A percentile compares a stretch with the other conserved stretches of the same genome.
Conservation (phyloP, 2,888 invertebrate species). For the Chesias legatella region DNA sequence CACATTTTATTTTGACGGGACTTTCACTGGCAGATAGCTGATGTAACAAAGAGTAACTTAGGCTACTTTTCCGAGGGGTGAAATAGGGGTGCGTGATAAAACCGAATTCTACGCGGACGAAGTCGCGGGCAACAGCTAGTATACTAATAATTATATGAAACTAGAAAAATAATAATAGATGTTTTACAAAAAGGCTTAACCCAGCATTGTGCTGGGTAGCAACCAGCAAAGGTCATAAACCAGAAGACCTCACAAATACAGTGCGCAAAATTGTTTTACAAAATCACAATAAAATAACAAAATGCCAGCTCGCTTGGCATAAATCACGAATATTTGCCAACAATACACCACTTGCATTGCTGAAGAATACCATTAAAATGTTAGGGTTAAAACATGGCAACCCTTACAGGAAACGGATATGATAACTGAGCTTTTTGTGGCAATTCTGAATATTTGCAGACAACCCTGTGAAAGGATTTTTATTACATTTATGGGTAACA, state of each 20-base stretch:
- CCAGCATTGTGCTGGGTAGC: no score
- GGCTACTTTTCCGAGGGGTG: no score
- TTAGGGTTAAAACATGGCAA: conserved; percentile 48
- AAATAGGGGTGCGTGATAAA: no score
- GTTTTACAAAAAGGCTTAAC: no score
- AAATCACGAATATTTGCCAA: conserved; percentile 33
- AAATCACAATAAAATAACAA: conserved; percentile 25
- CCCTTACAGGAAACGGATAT: conserved; percentile 51
- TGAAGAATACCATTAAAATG: conserved; percentile 38
- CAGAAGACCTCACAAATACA: not conserved
- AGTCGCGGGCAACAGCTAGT: no score
- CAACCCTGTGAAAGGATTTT: conserved; percentile 19
- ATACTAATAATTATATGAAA: no score
- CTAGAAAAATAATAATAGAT: no score
- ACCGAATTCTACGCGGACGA: no score
- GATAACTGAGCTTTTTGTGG: conserved; percentile 49
- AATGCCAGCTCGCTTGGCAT: conserved; percentile 21
- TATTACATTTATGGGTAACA: conserved; percentile 13
- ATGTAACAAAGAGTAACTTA: no score
- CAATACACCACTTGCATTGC: conserved; percentile 29
- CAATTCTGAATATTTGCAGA: conserved; percentile 38
- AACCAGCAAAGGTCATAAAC: no score
- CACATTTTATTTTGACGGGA: no score
- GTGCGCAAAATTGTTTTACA: conserved; percentile 10
- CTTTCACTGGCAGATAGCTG: no score